Evolutionary conservation across 2,113 vertebrate genomes (phyloP), one percentile per base, ranked within the genome.

Genomic region (Leucosticte australis): DNA sequence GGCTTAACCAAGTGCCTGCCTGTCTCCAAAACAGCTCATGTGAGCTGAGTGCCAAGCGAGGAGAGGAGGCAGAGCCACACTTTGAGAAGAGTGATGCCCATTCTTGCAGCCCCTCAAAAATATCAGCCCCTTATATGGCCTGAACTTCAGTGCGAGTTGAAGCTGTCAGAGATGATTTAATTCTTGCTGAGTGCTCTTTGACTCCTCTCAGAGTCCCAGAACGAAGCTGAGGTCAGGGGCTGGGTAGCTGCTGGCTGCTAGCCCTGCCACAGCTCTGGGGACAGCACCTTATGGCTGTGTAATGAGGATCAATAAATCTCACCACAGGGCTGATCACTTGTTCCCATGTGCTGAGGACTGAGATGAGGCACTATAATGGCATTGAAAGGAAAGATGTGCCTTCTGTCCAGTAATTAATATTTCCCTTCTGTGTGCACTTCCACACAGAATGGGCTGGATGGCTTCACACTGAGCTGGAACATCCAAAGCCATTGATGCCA

Each of bases 101-200:
- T 74, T 53, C 49, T 77, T 3, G 3, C 4, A 17, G 39, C 49
- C 69, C 60, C 62, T 84, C 28, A 10, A 64, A 90, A 89, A 79
- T 87, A 82, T 26, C 5, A 3, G 19, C 53, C 87, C 92, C 79
- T n/a, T 89, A 91, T 84, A 94, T 82, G 74, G 94, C 81, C 83
- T 83, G 81, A 80, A 80, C 90, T 62, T 35, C 42, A 65, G 82
- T 10, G n/a, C 0, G 1, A 85, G 73, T 26, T 60, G 67, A 92
- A 91, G 74, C 89, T 91, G 75, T 85, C 81, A 89, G 78, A 87
- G 47, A 75, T 75, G 31, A 91, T 87, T 89, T 85, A 87, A 65
- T 85, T 94, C 80, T 74, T 86, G 52, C 69, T 84, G 89, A 91
- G 52, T 78, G 81, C 89, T 92, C 81, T 94, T 94, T 89, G 87